Evolutionary conservation across 2,797 vertebrate species (phyloP), one percentile per base, ranked within the genome.

Genomic region (Eulemur rubriventer): DNA sequence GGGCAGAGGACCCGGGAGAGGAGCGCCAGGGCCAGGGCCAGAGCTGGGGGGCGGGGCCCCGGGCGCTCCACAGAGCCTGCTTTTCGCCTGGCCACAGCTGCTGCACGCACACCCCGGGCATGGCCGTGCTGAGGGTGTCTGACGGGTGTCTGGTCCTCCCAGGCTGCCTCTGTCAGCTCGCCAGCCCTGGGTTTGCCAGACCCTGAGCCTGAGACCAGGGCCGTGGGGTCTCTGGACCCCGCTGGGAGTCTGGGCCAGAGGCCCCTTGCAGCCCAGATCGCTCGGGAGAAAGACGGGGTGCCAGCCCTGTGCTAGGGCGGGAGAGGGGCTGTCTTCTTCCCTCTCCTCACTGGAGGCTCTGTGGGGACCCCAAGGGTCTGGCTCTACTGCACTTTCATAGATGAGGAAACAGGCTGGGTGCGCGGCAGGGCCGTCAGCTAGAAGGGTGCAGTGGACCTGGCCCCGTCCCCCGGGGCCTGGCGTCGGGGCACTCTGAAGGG

Each of bases 51-150:
- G 11, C 4, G 52, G 41, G 61, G 20, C 6, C 13, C 13, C 8
- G 12, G 28, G 33, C 48, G 18, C 33, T 46, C 38, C 1, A 0
- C 3, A 7, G 33, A 18, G 16, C 2, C 1, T 2, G 17, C 43
- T 30, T 24, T 30, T 28, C 14, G 22, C 20, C 14, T n/a, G 14
- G n/a, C 35, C 18, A 0, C 0, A 0, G 50, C 67, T 8, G 3
- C 20, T 1, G 8, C 2, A 30, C 0, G 0, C 0, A 1, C 3
- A 7, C 24, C 13, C 0, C 2, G 24, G 3, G 69, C n/a, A 50
- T 0, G 4, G 41, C 48, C 0, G 0, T 30, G 52, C 63, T 22
- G 26, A 4, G 46, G 48, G 18, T 5, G 0, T 52, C 69, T 10
- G 0, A 1, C 1, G 0, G 22, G n/a, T 14, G 0, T 78, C 33